Base-by-base conservation (phyloP, 1,140 invertebrate species). In the Sarcophaga peregrina region DNA sequence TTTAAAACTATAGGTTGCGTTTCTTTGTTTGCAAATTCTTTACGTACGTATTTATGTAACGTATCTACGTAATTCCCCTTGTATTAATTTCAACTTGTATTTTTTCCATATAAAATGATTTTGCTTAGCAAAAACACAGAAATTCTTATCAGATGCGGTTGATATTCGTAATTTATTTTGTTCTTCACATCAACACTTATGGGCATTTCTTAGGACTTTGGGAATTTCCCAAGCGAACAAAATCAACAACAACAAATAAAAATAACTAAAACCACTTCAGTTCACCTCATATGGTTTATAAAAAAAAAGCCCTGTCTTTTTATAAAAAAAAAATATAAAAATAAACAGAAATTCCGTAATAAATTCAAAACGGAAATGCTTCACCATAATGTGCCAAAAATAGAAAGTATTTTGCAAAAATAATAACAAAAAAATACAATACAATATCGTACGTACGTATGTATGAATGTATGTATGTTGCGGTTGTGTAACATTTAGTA, bases 341-440 rank as follows among this genome's bases (percentile, higher is more conserved):
- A 37, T 1, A 11, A 58, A 13, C 13, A n/a, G 54, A n/a, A 58
- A 58, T 58, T 58, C 54, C 54, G n/a, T n/a, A 58, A 58, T 58
- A n/a, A 58, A 58, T 58, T 58, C n/a, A 58, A 58, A 58, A n/a
- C 54, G 54, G 54, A 58, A 58, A 58, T 58, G 54, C 54, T n/a
- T 58, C 54, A 37, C 25, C 25, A 58, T 58, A 58, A 58, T n/a
- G n/a, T 13, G 54, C n/a, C n/a, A 58, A 58, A 58, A 58, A 58
- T 58, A 58, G 54, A 58, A 58, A 58, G 15, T 13, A 37, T n/a
- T n/a, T 58, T 58, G 54, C 54, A 58, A 58, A 58, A n/a, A 58
- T 15, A 15, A 4, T 9, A 54, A 54, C 6, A 58, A n/a, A 15
- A 58, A 58, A 3, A 13, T n/a, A 37, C 25, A 37, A 37, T 37